Percentiles rank a stretch among this genome's conserved stretches.
These are phyloP conservation scores for Mionectes olivaceus DNA, from an alignment of 2,797 vertebrate species.

Conservation along the genomic window DNA sequence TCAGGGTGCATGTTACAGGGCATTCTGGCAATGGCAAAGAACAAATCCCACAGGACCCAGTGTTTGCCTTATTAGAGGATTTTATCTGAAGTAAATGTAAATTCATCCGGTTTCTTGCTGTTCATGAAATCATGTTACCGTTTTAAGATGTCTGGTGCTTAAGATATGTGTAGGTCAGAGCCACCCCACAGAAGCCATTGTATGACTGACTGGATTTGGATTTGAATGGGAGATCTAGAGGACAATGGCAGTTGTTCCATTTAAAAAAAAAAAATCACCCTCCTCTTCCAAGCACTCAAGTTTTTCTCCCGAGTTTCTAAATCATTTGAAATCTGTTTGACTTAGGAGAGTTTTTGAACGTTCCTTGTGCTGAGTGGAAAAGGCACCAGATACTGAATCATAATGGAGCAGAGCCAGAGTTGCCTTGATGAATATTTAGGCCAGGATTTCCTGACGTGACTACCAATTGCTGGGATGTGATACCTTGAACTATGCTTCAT, in stretches of 20 bases:
- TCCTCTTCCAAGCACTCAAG: not conserved
- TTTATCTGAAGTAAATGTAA: constrained; percentile 28
- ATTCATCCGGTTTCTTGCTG: constrained; percentile 29
- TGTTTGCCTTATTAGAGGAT: not conserved
- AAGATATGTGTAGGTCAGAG: not conserved
- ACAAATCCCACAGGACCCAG: not conserved
- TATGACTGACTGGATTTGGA: not conserved
- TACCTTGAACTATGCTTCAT: not conserved
- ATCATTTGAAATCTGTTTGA: not conserved
- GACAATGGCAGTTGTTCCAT: not conserved
- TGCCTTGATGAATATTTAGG: not conserved
- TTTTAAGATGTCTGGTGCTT: not conserved
- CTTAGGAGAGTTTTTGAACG: not conserved
- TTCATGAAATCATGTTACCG: not conserved
- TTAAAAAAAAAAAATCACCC: not conserved
- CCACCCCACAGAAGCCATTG: rapidly evolving
- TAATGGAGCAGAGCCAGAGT: not conserved
- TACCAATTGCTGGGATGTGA: not conserved
- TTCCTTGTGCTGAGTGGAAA: not conserved
- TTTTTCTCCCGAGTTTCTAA: not conserved
- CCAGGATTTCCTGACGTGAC: not conserved
- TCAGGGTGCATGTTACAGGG: constrained; percentile 31
- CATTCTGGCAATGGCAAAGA: not conserved
- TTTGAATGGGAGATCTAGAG: not conserved
- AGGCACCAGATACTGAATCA: not conserved